These are phyloP conservation scores for Copidosoma floridanum DNA, from an alignment of 1,140 invertebrate genomes.

Conservation along the genomic window DNA sequence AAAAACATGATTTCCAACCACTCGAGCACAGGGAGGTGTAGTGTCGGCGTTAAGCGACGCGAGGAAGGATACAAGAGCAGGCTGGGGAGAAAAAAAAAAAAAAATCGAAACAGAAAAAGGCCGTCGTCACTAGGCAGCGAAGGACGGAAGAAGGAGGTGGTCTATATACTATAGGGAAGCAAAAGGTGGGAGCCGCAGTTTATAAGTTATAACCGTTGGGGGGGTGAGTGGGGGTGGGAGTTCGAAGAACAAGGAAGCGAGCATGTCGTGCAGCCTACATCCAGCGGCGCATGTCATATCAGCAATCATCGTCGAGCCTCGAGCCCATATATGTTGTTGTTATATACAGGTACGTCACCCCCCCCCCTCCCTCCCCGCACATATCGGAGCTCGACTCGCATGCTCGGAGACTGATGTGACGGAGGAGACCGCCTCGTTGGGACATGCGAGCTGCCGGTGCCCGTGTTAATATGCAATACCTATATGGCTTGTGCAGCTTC, in stretches of 20 bases:
- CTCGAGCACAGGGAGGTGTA: no score
- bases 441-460: conserved; percentile 50
- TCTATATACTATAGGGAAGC: no score
- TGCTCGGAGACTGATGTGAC: conserved; percentile 57
- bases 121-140: no score
- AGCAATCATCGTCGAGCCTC: conserved; percentile 48
- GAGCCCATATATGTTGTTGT: conserved; percentile 42
- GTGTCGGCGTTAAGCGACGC: not conserved
- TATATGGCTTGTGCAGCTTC: no score
- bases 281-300: conserved; percentile 57
- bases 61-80: not conserved
- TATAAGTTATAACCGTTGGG: no score
- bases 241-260: conserved; percentile 28
- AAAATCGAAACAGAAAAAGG: conserved; percentile 7
- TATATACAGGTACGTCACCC: no score
- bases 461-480: no score
- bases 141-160: no score
- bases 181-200: no score
- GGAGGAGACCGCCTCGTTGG: conserved; percentile 54
- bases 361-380: conserved; percentile 9
- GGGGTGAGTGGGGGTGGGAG: conserved; percentile 4
- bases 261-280: conserved; percentile 48
- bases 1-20: no score
- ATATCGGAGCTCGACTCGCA: conserved; percentile 44
- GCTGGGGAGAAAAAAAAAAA: not conserved